Percentiles rank a stretch among this genome's conserved stretches.
Conservation (phyloP, 2,797 vertebrate genomes). For the Sebastes nivosus region DNA sequence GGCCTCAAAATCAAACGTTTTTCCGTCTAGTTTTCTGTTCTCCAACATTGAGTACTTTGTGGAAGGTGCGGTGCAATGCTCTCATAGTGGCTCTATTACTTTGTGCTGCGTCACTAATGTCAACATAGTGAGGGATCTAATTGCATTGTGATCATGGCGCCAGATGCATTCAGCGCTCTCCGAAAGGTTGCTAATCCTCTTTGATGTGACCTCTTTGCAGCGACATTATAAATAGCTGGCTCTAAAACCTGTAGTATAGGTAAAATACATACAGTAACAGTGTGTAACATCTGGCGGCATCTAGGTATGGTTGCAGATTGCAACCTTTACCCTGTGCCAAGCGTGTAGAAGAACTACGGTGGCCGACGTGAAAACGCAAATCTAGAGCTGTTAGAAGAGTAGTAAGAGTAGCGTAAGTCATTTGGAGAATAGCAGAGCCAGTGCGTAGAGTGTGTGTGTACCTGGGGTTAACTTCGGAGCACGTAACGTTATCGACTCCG, state of each 20-base stretch:
- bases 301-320: too few relatives aligned
- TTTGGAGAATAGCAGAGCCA: too few relatives aligned
- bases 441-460: too few relatives aligned
- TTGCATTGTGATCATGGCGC: constrained; percentile 17
- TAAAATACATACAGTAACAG: not conserved
- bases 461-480: too few relatives aligned
- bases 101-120: not conserved
- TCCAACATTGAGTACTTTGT: not conserved
- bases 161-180: not conserved
- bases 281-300: too few relatives aligned
- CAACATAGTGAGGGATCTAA: constrained; percentile 2
- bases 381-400: too few relatives aligned
- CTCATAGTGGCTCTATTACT: not conserved
- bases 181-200: constrained; percentile 2
- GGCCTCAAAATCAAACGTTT: not conserved
- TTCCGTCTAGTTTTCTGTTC: not conserved
- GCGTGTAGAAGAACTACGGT: too few relatives aligned
- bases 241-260: not conserved
- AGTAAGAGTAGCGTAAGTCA: too few relatives aligned
- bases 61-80: not conserved
- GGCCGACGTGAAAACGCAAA: too few relatives aligned
- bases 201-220: not conserved
- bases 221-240: not conserved
- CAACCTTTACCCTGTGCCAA: too few relatives aligned
- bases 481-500: too few relatives aligned